Evolutionary conservation across 2,888 invertebrate species (phyloP).

Genomic region (Campopleginae sp.): DNA sequence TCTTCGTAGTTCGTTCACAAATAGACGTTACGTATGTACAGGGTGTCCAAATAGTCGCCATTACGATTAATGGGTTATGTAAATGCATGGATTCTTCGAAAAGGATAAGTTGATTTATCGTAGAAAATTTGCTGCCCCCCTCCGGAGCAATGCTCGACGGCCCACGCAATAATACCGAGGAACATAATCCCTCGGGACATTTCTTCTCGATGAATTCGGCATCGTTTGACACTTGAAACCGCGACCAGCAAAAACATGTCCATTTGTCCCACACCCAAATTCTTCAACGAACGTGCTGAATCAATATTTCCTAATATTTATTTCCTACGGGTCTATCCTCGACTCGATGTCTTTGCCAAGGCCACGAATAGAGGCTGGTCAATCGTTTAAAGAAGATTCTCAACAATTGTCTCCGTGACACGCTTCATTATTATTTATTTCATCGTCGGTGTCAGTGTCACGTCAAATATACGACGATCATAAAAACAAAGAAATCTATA

Average conservation of each 20-base stretch:
- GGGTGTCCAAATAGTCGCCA: neutral
- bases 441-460: neutral
- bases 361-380: neutral
- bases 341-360: neutral
- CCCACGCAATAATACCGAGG: neutral
- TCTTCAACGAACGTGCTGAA: neutral
- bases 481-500: slow-evolving; percentile 8
- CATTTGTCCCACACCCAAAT: neutral
- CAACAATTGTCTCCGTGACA: neutral
- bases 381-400: neutral
- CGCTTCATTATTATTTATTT: slow-evolving; percentile 23
- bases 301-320: slow-evolving; percentile 8
- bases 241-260: neutral
- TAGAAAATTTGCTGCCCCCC: neutral
- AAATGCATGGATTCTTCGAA: neutral
- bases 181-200: too few species aligned
- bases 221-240: neutral
- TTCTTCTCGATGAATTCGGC: neutral
- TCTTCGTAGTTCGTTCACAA: neutral
- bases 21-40: neutral
- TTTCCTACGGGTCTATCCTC: neutral
- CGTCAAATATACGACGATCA: slow-evolving; percentile 15
- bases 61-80: neutral
- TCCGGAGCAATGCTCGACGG: neutral
- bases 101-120: neutral